These are phyloP conservation scores for Buceros bicornis DNA, from an alignment of 2,797 vertebrate species.

Conservation along the genomic window DNA sequence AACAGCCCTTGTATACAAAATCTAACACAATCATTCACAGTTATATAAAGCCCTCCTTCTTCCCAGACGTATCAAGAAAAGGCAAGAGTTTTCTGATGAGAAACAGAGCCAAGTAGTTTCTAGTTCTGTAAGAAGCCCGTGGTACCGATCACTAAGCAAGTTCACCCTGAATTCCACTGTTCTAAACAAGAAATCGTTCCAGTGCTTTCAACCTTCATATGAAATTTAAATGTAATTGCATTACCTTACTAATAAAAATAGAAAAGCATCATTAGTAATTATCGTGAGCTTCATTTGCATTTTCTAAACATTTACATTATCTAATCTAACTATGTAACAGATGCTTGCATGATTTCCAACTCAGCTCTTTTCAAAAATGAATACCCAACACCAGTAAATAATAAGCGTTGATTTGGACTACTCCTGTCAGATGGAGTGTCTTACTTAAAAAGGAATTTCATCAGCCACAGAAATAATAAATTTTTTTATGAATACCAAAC, in stretches of 20 bases:
- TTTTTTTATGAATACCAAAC: neutral
- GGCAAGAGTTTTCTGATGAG: neutral
- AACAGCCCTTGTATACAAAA: neutral
- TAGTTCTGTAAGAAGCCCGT: neutral
- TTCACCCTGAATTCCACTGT: slow-evolving; percentile 25
- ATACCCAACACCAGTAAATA: slow-evolving; percentile 25
- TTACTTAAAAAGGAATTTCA: slow-evolving; percentile 12
- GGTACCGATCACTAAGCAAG: neutral
- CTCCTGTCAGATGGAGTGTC: neutral
- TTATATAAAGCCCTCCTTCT: neutral
- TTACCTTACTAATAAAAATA: slow-evolving; percentile 78
- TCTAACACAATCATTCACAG: slow-evolving; percentile 9
- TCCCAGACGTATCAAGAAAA: neutral
- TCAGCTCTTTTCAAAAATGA: slow-evolving; percentile 46
- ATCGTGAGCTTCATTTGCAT: slow-evolving; percentile 75
- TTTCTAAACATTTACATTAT: slow-evolving; percentile 79
- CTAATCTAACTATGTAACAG: slow-evolving; percentile 68
- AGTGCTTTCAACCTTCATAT: slow-evolving; percentile 74
- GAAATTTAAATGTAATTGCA: slow-evolving; percentile 78
- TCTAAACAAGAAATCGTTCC: slow-evolving; percentile 57
- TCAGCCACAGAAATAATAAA: neutral
- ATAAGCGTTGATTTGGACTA: neutral
- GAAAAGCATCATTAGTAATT: slow-evolving; percentile 79
- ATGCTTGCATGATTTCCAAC: slow-evolving; percentile 66
- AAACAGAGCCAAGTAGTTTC: slow-evolving; percentile 17